These are phyloP conservation scores for Drosophila quinaria DNA, from an alignment of 2,888 invertebrate species.

Conservation along the genomic window DNA sequence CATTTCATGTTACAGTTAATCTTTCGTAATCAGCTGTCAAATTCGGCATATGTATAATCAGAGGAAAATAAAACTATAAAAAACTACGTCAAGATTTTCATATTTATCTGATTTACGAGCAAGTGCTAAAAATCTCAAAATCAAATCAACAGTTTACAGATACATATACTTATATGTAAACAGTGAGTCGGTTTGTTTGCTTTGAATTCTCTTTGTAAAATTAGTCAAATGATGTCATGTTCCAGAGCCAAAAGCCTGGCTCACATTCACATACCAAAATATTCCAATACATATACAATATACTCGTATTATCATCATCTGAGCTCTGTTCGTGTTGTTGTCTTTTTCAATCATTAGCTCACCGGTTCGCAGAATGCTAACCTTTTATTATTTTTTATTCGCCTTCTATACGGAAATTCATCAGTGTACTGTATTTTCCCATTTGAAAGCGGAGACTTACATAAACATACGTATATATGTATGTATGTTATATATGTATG, in stretches of 20 bases:
- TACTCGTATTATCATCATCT: slow-evolving; percentile 7
- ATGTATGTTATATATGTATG: too few species aligned
- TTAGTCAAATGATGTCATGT: slow-evolving; percentile 69
- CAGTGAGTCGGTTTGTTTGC: neutral
- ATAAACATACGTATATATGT: neutral
- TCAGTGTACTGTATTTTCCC: slow-evolving; percentile 34
- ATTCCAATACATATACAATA: slow-evolving; percentile 11
- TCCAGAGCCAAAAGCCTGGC: slow-evolving; percentile 56
- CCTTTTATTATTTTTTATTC: slow-evolving; percentile 35
- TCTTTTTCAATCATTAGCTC: slow-evolving; percentile 70
- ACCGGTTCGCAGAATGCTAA: slow-evolving; percentile 49
- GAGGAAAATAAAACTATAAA: neutral
- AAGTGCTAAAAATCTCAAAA: slow-evolving; percentile 20
- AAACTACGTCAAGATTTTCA: slow-evolving; percentile 33
- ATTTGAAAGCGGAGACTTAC: slow-evolving; percentile 19
- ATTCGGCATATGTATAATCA: slow-evolving; percentile 16
- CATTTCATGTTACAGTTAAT: slow-evolving; percentile 17
- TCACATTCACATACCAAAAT: slow-evolving; percentile 58
- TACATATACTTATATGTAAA: slow-evolving; percentile 6
- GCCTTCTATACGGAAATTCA: slow-evolving; percentile 58
- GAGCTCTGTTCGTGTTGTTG: slow-evolving; percentile 39
- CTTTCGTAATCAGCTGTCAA: slow-evolving; percentile 22
- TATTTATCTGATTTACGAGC: slow-evolving; percentile 38
- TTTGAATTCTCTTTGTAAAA: slow-evolving; percentile 38
- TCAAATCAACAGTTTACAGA: slow-evolving; percentile 8